Percentiles rank a stretch among this genome's conserved stretches.
Conservation (phyloP, 2,797 vertebrate genomes). For the Sebastes minor region DNA sequence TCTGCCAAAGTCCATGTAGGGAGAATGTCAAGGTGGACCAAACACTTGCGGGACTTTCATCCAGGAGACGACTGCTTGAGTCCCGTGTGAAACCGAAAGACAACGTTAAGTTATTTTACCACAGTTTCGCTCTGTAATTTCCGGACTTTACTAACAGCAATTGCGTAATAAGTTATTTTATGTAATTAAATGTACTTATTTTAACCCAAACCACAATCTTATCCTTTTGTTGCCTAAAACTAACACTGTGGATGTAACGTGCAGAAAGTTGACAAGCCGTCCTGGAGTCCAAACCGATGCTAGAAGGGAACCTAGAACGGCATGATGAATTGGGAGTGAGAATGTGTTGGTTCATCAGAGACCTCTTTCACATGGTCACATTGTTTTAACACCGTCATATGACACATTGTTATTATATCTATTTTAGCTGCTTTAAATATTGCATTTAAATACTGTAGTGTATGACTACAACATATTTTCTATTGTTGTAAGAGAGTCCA, state of each 20-base stretch:
- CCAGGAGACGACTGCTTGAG: background rate
- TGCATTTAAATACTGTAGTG: background rate
- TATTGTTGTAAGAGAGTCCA: background rate
- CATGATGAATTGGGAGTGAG: background rate
- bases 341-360: background rate
- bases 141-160: background rate
- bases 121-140: background rate
- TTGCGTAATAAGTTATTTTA: background rate
- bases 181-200: background rate
- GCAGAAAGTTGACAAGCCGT: accelerated
- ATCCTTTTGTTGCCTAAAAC: background rate
- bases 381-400: background rate
- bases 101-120: background rate
- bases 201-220: background rate
- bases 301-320: background rate
- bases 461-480: background rate
- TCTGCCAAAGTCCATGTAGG: no score
- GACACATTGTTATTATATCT: background rate
- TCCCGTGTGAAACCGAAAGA: background rate
- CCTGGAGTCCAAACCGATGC: accelerated
- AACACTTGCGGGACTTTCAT: background rate
- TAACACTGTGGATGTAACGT: background rate
- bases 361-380: background rate
- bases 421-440: background rate
- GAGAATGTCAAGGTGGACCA: no score